Percentiles rank a stretch among this genome's conserved stretches.
Evolutionary conservation across 1,140 invertebrate genomes (phyloP).

Genomic region (Apis mellifera): DNA sequence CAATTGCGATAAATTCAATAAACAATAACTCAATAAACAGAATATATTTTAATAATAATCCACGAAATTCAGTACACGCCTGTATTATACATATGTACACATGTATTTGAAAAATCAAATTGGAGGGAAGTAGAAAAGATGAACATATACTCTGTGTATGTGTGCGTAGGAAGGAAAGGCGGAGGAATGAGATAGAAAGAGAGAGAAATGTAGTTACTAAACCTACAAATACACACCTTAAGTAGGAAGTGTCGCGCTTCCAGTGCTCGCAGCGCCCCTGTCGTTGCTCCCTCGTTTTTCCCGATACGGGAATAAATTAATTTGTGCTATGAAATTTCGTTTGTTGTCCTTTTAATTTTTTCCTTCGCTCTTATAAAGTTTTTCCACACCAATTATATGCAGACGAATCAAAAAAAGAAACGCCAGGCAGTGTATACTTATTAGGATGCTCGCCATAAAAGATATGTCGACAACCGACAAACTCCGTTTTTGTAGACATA

Average conservation of each 20-base stretch:
- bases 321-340: not conserved
- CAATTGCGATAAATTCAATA: not conserved
- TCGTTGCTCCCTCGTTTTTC: constrained; percentile 6
- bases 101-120: not conserved
- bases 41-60: too few species aligned
- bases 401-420: not conserved
- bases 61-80: too few species aligned
- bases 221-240: constrained; percentile 17
- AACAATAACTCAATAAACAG: not conserved
- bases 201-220: not conserved
- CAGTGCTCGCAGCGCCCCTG: constrained; percentile 32
- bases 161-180: not conserved
- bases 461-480: not conserved
- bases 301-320: constrained; percentile 14
- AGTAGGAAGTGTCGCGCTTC: constrained; percentile 22
- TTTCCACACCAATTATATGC: not conserved
- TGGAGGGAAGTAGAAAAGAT: not conserved
- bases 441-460: not conserved
- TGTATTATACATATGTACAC: too few species aligned
- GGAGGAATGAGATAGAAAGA: not conserved
- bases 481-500: constrained; percentile 1
- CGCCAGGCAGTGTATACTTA: not conserved
- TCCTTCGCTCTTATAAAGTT: not conserved
- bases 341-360: not conserved
- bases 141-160: not conserved